Evolutionary conservation across 1,140 invertebrate species (phyloP).

Genomic region (Charaxes varanes): DNA sequence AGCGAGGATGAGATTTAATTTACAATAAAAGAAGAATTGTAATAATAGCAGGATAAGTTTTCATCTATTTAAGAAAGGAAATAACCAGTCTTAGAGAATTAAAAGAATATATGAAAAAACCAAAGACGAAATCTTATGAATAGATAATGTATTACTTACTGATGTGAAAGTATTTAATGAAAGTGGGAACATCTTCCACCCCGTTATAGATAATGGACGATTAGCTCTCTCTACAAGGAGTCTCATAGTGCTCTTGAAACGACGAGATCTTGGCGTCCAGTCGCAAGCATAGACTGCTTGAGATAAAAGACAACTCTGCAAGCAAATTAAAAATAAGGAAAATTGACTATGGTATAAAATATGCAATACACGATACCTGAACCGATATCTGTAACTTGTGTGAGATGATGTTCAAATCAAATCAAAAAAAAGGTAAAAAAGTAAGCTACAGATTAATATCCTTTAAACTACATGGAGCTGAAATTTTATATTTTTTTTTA

Average conservation of each 20-base stretch:
- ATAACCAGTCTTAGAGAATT: no score
- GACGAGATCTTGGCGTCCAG: constrained; percentile 42
- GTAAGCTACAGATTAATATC: no score
- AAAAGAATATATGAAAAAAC: not conserved
- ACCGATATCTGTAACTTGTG: no score
- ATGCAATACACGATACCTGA: no score
- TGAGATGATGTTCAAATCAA: no score
- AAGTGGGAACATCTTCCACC: constrained; percentile 55
- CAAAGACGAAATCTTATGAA: not conserved
- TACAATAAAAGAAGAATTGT: no score
- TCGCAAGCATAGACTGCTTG: constrained; percentile 46
- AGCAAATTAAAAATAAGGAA: no score
- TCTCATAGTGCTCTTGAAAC: constrained; percentile 51
- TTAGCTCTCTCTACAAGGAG: constrained; percentile 49
- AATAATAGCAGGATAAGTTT: no score
- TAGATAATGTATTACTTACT: constrained; percentile 48
- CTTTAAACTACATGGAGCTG: no score
- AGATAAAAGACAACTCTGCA: constrained; percentile 45
- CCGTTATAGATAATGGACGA: constrained; percentile 44
- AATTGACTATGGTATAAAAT: not conserved
- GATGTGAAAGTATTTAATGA: constrained; percentile 55
- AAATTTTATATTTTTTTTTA: constrained; percentile 1
- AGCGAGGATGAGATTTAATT: no score
- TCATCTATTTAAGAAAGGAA: no score
- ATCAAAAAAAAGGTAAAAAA: no score